Evolutionary conservation across 2,113 vertebrate species (phyloP).

Genomic region (Diadophis punctatus): DNA sequence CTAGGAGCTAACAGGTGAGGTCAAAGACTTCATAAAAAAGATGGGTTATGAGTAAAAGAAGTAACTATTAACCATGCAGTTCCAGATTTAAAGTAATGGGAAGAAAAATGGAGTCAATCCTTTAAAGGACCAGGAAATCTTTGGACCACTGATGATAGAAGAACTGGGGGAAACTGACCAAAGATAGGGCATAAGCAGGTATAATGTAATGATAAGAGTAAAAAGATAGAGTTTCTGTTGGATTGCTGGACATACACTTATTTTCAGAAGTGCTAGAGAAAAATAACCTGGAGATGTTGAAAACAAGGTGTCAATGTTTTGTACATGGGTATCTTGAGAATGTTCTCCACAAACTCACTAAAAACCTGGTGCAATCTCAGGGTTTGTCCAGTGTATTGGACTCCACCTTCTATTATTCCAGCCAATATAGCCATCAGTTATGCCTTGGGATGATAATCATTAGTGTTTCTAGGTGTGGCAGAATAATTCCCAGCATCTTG

Average conservation of each 20-base stretch:
- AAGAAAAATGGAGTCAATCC: background rate
- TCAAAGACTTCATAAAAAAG: background rate
- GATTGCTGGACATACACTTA: background rate
- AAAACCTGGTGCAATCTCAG: background rate
- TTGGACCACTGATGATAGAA: too few species aligned
- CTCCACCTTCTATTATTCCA: background rate
- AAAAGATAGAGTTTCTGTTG: background rate
- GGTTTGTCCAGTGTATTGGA: background rate
- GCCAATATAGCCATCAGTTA: background rate
- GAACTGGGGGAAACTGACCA: background rate
- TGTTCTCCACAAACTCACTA: background rate
- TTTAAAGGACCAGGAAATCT: background rate
- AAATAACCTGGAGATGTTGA: background rate
- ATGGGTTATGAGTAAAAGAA: background rate
- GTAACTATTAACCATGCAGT: background rate
- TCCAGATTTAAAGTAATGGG: background rate
- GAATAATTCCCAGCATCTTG: background rate
- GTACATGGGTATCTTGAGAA: background rate
- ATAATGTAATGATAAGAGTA: background rate
- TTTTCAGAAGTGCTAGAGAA: background rate
- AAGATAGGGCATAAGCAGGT: background rate
- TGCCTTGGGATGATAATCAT: background rate
- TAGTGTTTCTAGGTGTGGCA: background rate
- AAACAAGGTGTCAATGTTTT: background rate
- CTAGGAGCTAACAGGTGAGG: background rate